These are phyloP conservation scores for Prietella phreatophila DNA, from an alignment of 2,113 vertebrate species.

Conservation along the genomic window DNA sequence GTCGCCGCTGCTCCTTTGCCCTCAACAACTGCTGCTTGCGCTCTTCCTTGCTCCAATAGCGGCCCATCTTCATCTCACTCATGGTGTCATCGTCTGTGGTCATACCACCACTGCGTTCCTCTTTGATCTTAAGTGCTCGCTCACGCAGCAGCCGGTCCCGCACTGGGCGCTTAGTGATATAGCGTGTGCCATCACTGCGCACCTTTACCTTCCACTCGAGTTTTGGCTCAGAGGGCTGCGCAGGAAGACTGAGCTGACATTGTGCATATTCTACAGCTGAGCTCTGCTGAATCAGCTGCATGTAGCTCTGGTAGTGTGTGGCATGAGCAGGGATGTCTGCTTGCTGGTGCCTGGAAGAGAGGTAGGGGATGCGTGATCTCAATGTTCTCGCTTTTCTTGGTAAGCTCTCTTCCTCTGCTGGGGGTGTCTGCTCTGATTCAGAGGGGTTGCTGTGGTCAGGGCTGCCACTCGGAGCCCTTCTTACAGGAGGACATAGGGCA, in stretches of 20 bases:
- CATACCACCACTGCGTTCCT: constrained; percentile 91
- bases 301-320: constrained; percentile 94
- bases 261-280: constrained; percentile 92
- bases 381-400: constrained; percentile 57
- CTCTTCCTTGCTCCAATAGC: constrained; percentile 98
- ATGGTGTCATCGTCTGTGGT: constrained; percentile 93
- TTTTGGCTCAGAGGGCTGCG: constrained; percentile 77
- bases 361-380: constrained; percentile 75
- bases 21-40: constrained; percentile 90
- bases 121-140: constrained; percentile 94
- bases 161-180: constrained; percentile 94
- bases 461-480: constrained; percentile 70
- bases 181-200: constrained; percentile 89
- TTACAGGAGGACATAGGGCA: constrained; percentile 57
- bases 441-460: constrained; percentile 69
- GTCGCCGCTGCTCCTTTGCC: constrained; percentile 88
- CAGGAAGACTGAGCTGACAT: constrained; percentile 90
- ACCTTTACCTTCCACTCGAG: constrained; percentile 99
- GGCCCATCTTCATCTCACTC: constrained; percentile 98
- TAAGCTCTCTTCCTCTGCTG: constrained; percentile 66
- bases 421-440: constrained; percentile 66
- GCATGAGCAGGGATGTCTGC: constrained; percentile 86
- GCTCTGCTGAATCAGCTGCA: constrained; percentile 93
- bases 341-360: constrained; percentile 85
- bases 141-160: constrained; percentile 91